Base-by-base conservation (phyloP, 2,888 invertebrate genomes). In the Trisateles emortualis region DNA sequence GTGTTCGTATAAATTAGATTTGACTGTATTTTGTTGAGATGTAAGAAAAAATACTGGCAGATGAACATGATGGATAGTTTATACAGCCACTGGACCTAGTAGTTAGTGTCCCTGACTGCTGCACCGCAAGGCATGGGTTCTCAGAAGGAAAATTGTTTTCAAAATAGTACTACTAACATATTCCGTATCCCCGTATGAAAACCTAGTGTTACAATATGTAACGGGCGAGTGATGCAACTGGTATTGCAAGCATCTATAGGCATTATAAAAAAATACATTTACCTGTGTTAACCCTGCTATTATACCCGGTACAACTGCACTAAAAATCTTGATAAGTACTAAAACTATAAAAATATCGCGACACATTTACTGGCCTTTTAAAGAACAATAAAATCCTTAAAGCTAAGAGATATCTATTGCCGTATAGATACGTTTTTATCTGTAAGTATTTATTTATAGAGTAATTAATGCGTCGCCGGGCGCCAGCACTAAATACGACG, bases 381-480 rank as follows among this genome's bases (percentile, higher is more conserved):
- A 64, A 70, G 56, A 66, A 69, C 55, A 70, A 64, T 61, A 66
- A 62, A 39, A 67, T 52, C 56, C 43, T 39, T 35, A 56, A 29
- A 53, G 53, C 54, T 49, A 48, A 48, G 48, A 59, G 42, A 57
- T 66, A 66, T 66, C 66, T 56, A 68, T 68, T 57, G 59, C 50
- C 26, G 56, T 55, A 40, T 58, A 45, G 49, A 57, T 59, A 58
- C 45, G 65, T 58, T 66, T 71, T 49, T 68, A 64, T 67, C 73
- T 68, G 63, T 68, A 74, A 73, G 62, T 66, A 68, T 68, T 74
- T 80, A 81, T 81, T 80, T 81, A 80, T 79, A 81, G 77, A 65
- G 74, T 80, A 81, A 81, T 80, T 81, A 80, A 80, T 81, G 80
- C 68, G 79, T 79, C 75, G 69, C 70, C 77, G 76, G 72, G 78